These are phyloP conservation scores for Charadrius vociferus DNA, from an alignment of 2,113 vertebrate species.

Conservation along the genomic window DNA sequence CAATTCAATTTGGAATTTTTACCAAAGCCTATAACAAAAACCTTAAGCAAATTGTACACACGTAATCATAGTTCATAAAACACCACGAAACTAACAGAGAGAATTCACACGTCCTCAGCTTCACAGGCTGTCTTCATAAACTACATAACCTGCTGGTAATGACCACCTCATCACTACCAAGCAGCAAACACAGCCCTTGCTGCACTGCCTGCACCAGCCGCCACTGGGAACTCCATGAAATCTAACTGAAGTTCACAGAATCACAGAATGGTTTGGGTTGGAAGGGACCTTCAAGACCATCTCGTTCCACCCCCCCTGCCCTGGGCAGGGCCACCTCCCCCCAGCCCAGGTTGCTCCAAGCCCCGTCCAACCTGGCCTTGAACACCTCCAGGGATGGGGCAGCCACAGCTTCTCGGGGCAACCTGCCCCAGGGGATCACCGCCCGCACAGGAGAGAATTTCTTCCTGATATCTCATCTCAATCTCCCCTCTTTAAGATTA, in stretches of 20 bases:
- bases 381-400: no score
- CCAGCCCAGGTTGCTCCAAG: no score
- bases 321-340: no score
- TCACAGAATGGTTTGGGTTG: background rate
- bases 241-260: background rate
- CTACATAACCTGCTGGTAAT: background rate
- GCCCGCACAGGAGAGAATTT: no score
- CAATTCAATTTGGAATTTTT: conserved; percentile 15
- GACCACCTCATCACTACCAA: background rate
- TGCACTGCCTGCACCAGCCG: background rate
- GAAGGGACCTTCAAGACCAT: background rate
- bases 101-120: background rate
- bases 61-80: background rate
- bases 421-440: no score
- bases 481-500: no score
- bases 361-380: no score
- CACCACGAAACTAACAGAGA: background rate
- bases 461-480: no score
- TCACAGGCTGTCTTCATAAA: background rate
- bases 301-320: no score
- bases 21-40: background rate
- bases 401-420: no score
- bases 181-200: background rate
- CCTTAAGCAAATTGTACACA: background rate
- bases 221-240: background rate